Evolutionary conservation across 2,888 invertebrate genomes (phyloP), one percentile per base, ranked within the genome.

Genomic region (Phrixothrix hirtus): DNA sequence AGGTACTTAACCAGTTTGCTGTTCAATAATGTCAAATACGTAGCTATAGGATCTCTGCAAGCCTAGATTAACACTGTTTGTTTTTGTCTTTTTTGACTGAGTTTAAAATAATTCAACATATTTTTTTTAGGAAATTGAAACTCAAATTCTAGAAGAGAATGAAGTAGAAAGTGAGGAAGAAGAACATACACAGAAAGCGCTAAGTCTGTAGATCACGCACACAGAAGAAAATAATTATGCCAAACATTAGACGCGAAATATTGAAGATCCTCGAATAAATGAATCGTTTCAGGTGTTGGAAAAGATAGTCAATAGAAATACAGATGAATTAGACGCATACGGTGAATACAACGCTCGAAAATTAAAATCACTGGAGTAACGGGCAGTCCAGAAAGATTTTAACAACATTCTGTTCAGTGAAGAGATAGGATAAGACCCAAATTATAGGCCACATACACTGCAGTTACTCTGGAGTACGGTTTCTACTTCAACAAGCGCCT

Each of bases 261-360:
- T 10, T 9, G 27, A 27, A 27, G 25, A 5, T 27, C 27, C 27
- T 10, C 27, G 27, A 27, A 27, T 27, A 27, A 27, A 27, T 27
- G 9, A 27, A 27, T 27, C 2, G 9, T 27, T 27, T 27, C 3
- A 27, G 27, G 10, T 27, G 2, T 7, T 27, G 9, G n/a, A n/a
- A n/a, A n/a, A n/a, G n/a, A n/a, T n/a, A n/a, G 10, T 9, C 27
- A 27, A 27, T 27, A 27, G 10, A 27, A 11, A 7, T 27, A 9
- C n/a, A 27, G 9, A 27, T 7, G 27, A 27, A 2, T 27, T 10
- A 10, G 27, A 27, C 10, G 27, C 27, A 2, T 27, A 27, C 27
- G 27, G 27, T 27, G 4, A 27, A 27, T 27, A 27, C 27, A 27
- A 10, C 9, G 27, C 27, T 27, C 27, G 27, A 27, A 27, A 27